phyloP scores from a whole-genome alignment of 2,113 vertebrate genomes.

The Sebastes schlegelii region DNA sequence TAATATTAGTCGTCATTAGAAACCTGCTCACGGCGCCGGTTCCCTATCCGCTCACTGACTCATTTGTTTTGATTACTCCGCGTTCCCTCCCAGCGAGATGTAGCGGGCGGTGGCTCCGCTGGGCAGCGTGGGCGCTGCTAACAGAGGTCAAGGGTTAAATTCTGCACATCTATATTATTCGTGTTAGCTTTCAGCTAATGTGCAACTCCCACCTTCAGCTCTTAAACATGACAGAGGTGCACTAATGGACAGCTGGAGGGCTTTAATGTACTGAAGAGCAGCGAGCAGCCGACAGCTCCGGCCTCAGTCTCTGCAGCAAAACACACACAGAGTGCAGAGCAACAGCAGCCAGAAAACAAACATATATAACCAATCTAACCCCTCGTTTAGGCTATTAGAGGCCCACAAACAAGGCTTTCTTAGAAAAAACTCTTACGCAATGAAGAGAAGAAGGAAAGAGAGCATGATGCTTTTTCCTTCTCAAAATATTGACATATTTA shows the following conservation, averaged over 20 bases:
- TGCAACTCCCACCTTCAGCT: conserved; percentile 61
- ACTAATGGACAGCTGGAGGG: conserved; percentile 71
- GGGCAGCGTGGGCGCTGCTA: conserved; percentile 32
- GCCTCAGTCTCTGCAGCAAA: conserved; percentile 17
- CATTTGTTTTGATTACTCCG: conserved; percentile 70
- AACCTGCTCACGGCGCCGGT: conserved; percentile 60
- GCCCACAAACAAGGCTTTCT: not conserved
- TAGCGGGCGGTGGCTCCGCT: not conserved
- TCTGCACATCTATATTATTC: conserved; percentile 58
- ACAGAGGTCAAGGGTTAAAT: conserved; percentile 65
- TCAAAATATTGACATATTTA: no score
- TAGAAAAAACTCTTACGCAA: no score
- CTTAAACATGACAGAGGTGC: conserved; percentile 61
- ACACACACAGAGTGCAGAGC: not conserved
- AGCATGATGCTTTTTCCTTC: no score
- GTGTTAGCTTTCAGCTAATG: conserved; percentile 70
- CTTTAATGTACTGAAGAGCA: conserved; percentile 62
- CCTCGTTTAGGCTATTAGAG: accelerated
- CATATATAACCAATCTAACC: not conserved
- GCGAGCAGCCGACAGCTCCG: not conserved
- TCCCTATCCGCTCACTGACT: conserved; percentile 58
- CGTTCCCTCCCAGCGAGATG: conserved; percentile 38
- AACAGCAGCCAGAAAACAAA: not conserved
- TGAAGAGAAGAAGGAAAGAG: no score
- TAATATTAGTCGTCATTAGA: conserved; percentile 75